These are phyloP conservation scores for Coelopa pilipes DNA, from an alignment of 2,888 invertebrate species.

Conservation along the genomic window DNA sequence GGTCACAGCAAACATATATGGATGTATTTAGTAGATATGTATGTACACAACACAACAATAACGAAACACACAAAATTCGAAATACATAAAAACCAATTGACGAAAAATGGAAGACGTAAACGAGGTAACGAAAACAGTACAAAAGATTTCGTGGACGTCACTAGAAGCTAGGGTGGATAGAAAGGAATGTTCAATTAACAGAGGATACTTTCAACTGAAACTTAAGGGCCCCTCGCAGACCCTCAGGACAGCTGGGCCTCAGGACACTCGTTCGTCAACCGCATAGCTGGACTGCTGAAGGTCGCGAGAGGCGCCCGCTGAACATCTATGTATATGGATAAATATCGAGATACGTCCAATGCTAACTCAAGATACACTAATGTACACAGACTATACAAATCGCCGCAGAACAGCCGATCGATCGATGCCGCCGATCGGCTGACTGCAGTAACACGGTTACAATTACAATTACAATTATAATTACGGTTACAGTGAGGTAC, in stretches of 20 bases:
- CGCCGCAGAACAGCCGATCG: not conserved
- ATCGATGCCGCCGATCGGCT: not conserved
- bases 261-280: too few relatives aligned
- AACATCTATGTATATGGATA: too few relatives aligned
- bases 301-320: too few relatives aligned
- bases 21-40: not conserved
- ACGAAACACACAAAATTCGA: slow-evolving; percentile 32
- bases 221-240: too few relatives aligned
- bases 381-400: not conserved
- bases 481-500: not conserved
- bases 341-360: not conserved
- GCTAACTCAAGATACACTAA: slow-evolving; percentile 15
- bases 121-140: too few relatives aligned
- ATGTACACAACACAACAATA: slow-evolving; percentile 28
- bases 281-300: too few relatives aligned
- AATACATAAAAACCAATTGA: slow-evolving; percentile 23
- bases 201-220: not conserved
- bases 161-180: slow-evolving; percentile 24
- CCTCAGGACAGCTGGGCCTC: too few relatives aligned
- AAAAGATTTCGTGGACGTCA: slow-evolving; percentile 1
- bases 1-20: not conserved
- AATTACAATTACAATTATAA: not conserved
- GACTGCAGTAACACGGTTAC: not conserved
- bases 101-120: not conserved
- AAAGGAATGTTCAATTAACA: not conserved